A percentile compares a stretch with the other conserved stretches of the same genome.
Evolutionary conservation across 2,797 vertebrate species (phyloP).

Genomic region (Brachyalestes nurse): DNA sequence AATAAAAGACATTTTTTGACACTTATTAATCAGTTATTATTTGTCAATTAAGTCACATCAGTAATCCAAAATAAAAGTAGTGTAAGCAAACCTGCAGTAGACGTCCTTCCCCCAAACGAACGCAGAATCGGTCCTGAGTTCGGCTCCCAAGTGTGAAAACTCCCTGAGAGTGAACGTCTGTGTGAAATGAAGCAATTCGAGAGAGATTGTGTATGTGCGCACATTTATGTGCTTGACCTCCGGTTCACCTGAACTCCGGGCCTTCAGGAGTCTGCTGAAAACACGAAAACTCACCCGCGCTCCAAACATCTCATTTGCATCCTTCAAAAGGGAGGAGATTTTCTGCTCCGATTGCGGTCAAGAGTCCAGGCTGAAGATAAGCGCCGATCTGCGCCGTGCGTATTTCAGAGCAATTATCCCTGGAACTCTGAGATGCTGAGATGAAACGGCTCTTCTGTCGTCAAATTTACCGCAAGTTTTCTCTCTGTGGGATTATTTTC

Average conservation of each 20-base stretch:
- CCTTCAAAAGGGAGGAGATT: slow-evolving; percentile 58
- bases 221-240: slow-evolving; percentile 46
- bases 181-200: slow-evolving; percentile 26
- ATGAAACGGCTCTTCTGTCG: slow-evolving; percentile 46
- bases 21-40: no score
- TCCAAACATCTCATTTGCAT: slow-evolving; percentile 50
- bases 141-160: no score
- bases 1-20: no score
- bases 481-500: slow-evolving; percentile 26
- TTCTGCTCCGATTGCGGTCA: slow-evolving; percentile 49
- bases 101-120: no score
- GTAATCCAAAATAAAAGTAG: no score
- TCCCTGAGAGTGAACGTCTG: not conserved
- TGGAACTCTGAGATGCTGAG: slow-evolving; percentile 48
- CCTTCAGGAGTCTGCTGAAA: slow-evolving; percentile 41
- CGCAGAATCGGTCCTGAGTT: no score
- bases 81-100: no score
- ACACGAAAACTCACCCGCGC: slow-evolving; percentile 45
- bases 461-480: slow-evolving; percentile 31
- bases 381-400: slow-evolving; percentile 42
- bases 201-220: slow-evolving; percentile 27
- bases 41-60: no score
- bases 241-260: slow-evolving; percentile 46
- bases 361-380: slow-evolving; percentile 56
- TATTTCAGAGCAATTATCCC: slow-evolving; percentile 48